Evolutionary conservation across 1,140 invertebrate species (phyloP).

Genomic region (Luehdorfia chinensis): DNA sequence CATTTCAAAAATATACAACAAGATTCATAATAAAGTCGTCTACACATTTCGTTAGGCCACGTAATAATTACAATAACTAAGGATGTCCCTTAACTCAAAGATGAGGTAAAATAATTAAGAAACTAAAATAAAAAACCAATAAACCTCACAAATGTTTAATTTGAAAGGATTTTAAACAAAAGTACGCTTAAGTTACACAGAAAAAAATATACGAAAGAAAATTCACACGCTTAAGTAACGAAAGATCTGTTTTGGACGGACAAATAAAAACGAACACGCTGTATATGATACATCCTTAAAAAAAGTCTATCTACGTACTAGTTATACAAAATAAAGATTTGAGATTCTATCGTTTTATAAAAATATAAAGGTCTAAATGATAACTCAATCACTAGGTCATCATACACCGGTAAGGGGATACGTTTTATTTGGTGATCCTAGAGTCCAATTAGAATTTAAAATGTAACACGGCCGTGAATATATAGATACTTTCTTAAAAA

Average conservation of each 20-base stretch:
- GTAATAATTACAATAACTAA: no score
- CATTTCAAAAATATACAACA: no score
- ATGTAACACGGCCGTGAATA: no score
- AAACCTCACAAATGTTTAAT: constrained; percentile 60
- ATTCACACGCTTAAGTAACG: constrained; percentile 29
- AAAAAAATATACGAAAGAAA: constrained; percentile 25
- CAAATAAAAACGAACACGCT: constrained; percentile 31
- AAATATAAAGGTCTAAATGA: neutral
- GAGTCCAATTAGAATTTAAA: no score
- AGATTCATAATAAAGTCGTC: no score
- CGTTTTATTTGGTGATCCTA: no score
- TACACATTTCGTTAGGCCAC: no score
- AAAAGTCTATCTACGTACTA: neutral
- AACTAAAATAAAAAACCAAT: constrained; percentile 40
- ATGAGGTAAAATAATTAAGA: no score
- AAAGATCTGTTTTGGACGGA: constrained; percentile 50
- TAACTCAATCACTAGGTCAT: neutral
- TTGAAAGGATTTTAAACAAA: no score
- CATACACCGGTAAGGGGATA: neutral
- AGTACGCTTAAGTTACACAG: constrained; percentile 7
- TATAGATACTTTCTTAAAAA: no score
- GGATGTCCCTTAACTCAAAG: no score
- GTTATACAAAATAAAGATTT: neutral
- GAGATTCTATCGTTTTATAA: constrained; percentile 3
- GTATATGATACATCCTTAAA: neutral